Conservation (phyloP, 2,888 invertebrate genomes). For the Punctoribates punctum region DNA sequence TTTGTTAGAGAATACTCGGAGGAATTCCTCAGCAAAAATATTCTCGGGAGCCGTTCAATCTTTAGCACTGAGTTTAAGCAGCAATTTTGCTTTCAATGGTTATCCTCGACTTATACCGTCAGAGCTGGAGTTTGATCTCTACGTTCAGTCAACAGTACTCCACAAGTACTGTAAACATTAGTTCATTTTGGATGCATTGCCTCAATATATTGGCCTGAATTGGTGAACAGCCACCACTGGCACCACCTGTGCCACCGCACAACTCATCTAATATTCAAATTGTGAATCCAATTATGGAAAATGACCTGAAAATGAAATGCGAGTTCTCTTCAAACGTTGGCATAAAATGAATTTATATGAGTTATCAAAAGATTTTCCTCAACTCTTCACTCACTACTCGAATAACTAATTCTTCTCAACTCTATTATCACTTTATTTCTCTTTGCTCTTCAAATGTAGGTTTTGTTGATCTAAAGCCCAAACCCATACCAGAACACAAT, state of each 20-base stretch:
- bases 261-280: conserved; percentile 23
- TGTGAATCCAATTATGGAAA: conserved; percentile 17
- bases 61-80: not conserved
- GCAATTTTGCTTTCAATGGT: conserved; percentile 6
- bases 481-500: not conserved
- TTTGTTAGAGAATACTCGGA: conserved; percentile 21
- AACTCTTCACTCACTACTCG: not conserved
- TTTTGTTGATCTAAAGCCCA: not conserved
- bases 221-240: not conserved
- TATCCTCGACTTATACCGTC: not conserved
- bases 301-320: conserved; percentile 18
- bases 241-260: conserved; percentile 19
- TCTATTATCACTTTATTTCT: conserved; percentile 7
- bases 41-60: conserved; percentile 22
- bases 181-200: conserved; percentile 22
- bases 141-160: not conserved
- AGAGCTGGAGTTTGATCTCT: conserved; percentile 14
- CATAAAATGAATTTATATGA: conserved; percentile 5
- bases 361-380: conserved; percentile 19
- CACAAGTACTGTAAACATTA: conserved; percentile 19
- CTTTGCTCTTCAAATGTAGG: not conserved
- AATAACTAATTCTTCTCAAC: not conserved
- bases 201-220: not conserved
- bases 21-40: conserved; percentile 16
- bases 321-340: not conserved